Evolutionary conservation across 1,140 invertebrate species (phyloP).

Genomic region (Hyposmocoma kahamanoa): DNA sequence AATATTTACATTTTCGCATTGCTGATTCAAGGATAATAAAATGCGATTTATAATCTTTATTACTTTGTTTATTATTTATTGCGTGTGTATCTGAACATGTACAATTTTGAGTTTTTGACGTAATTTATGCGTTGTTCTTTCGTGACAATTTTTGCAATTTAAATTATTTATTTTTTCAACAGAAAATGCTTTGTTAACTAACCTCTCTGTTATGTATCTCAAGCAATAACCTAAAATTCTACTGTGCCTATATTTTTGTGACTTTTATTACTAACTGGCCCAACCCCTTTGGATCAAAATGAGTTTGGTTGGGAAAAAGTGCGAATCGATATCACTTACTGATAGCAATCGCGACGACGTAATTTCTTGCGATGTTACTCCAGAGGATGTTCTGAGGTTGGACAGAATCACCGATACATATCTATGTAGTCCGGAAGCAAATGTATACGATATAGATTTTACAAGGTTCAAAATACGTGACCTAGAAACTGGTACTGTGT

Average conservation of each 20-base stretch:
- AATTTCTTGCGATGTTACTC: slow-evolving; percentile 68
- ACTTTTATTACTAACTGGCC: too few relatives aligned
- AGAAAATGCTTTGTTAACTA: slow-evolving; percentile 26
- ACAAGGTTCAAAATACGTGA: slow-evolving; percentile 98
- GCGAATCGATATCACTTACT: slow-evolving; percentile 56
- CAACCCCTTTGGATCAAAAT: too few relatives aligned
- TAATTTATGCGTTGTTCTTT: too few relatives aligned
- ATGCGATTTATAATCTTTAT: too few relatives aligned
- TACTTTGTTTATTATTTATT: too few relatives aligned
- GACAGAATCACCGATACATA: slow-evolving; percentile 82
- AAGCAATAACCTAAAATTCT: slow-evolving; percentile 13
- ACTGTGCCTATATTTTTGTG: slow-evolving; percentile 30
- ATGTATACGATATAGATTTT: slow-evolving; percentile 98
- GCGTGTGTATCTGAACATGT: too few relatives aligned
- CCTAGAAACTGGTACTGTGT: slow-evolving; percentile 91
- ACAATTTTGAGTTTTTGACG: too few relatives aligned
- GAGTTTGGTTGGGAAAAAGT: slow-evolving; percentile 67
- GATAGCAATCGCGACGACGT: slow-evolving; percentile 48
- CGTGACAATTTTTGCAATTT: background rate
- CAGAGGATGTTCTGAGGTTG: slow-evolving; percentile 77
- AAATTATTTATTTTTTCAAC: slow-evolving; percentile 6
- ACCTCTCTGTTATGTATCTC: too few relatives aligned
- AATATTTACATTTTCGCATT: too few relatives aligned
- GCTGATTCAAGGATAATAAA: too few relatives aligned
- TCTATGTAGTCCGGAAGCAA: slow-evolving; percentile 94